These are phyloP conservation scores for Pocillopora verrucosa DNA, from an alignment of 64 coral and sea anemone species.

Conservation along the genomic window DNA sequence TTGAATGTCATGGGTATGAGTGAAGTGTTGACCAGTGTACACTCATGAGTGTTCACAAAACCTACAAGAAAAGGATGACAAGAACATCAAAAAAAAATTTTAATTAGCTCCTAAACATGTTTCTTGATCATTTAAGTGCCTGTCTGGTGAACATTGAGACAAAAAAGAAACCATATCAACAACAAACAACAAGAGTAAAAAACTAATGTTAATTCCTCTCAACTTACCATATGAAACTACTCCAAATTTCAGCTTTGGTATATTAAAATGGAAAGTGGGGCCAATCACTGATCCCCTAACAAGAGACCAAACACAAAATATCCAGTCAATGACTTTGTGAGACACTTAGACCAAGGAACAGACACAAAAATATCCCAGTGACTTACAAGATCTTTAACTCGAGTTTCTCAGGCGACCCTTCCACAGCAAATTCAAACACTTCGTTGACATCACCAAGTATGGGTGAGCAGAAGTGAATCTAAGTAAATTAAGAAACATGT, in stretches of 20 bases:
- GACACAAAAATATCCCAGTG: not conserved
- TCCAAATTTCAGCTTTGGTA: slow-evolving; percentile 96
- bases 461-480: slow-evolving; percentile 88
- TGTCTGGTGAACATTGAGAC: not conserved
- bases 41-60: slow-evolving; percentile 84
- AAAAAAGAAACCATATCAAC: not conserved
- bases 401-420: slow-evolving; percentile 91
- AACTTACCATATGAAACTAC: slow-evolving; percentile 92
- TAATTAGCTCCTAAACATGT: not conserved
- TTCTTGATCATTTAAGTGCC: not conserved
- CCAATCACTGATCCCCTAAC: slow-evolving; percentile 94
- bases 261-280: slow-evolving; percentile 94
- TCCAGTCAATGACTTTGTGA: not conserved
- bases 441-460: slow-evolving; percentile 90
- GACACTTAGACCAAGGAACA: not conserved
- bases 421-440: slow-evolving; percentile 75
- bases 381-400: slow-evolving; percentile 82
- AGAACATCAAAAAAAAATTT: not conserved
- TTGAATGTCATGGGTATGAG: slow-evolving; percentile 97
- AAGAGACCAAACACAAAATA: not conserved
- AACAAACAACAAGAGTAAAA: too few species aligned
- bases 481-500: not conserved
- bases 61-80: slow-evolving; percentile 37
- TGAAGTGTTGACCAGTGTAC: slow-evolving; percentile 88
- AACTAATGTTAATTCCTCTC: too few species aligned